Evolutionary conservation across 30 jellyfish, hydroid and myxozoan genomes (phyloP).

Genomic region (Pelagia noctiluca): DNA sequence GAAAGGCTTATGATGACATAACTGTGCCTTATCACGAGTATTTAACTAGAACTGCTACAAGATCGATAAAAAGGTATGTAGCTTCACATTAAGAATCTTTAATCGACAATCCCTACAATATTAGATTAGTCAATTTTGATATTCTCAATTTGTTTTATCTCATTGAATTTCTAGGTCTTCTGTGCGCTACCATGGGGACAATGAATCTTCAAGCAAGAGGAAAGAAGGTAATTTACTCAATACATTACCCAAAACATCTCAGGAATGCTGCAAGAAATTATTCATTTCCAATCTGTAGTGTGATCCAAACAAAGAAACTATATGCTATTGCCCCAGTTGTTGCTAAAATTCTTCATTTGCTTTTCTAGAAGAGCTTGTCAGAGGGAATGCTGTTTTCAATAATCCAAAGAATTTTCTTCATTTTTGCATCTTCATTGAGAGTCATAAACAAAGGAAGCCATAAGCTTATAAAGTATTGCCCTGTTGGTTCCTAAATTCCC

Average conservation of each 20-base stretch:
- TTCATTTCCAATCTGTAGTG: too few species aligned
- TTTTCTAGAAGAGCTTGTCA: too few species aligned
- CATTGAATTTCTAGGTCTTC: background rate
- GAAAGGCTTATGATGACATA: conserved; percentile 19
- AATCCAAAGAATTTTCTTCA: too few species aligned
- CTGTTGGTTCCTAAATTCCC: background rate
- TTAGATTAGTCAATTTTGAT: too few species aligned
- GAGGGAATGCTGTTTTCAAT: too few species aligned
- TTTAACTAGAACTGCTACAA: conserved; percentile 32
- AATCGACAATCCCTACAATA: too few species aligned
- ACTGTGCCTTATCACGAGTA: conserved; percentile 12
- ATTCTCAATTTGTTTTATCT: background rate
- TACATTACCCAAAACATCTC: background rate
- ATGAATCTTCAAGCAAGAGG: background rate
- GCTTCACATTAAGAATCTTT: background rate
- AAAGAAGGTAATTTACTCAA: background rate
- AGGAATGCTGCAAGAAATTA: too few species aligned
- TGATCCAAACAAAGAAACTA: too few species aligned
- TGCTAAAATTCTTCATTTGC: too few species aligned
- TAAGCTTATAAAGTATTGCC: background rate
- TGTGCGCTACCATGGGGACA: background rate
- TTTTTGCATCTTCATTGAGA: too few species aligned
- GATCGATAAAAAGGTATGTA: conserved; percentile 9
- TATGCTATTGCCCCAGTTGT: too few species aligned
- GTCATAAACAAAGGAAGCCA: background rate